A percentile compares a stretch with the other conserved stretches of the same genome.
Conservation (phyloP, 2,888 invertebrate species). For the Operophtera brumata region DNA sequence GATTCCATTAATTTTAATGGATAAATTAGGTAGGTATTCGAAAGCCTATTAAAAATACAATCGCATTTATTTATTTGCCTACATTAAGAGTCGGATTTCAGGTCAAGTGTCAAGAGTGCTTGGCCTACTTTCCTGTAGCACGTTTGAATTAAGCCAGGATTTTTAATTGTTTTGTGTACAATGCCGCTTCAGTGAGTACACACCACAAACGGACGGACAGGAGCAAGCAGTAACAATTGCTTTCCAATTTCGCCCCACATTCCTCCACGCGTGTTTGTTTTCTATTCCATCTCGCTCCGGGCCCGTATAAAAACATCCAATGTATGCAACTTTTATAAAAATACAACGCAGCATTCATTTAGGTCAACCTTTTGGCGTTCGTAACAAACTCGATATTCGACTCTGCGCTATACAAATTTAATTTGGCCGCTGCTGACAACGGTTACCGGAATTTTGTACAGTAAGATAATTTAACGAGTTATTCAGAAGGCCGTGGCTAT, state of each 20-base stretch:
- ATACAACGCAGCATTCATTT: conserved; percentile 40
- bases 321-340: conserved; percentile 49
- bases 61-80: conserved; percentile 22
- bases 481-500: conserved; percentile 9
- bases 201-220: conserved; percentile 36
- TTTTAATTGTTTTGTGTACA: conserved; percentile 23
- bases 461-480: conserved; percentile 15
- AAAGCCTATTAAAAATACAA: conserved; percentile 16
- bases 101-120: conserved; percentile 30
- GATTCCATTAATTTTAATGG: conserved; percentile 7
- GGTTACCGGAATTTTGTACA: conserved; percentile 24
- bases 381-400: conserved; percentile 40
- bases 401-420: conserved; percentile 30
- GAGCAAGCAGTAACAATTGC: conserved; percentile 41
- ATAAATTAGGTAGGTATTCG: background rate
- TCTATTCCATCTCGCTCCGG: conserved; percentile 41
- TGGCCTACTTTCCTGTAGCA: conserved; percentile 27
- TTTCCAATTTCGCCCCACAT: conserved; percentile 62
- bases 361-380: conserved; percentile 45
- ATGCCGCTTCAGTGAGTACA: conserved; percentile 30
- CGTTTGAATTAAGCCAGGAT: conserved; percentile 23
- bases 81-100: conserved; percentile 26
- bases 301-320: conserved; percentile 47
- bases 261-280: conserved; percentile 63
- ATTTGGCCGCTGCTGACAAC: conserved; percentile 27